These are phyloP conservation scores for Diaperis boleti DNA, from an alignment of 2,888 invertebrate species.

Conservation along the genomic window DNA sequence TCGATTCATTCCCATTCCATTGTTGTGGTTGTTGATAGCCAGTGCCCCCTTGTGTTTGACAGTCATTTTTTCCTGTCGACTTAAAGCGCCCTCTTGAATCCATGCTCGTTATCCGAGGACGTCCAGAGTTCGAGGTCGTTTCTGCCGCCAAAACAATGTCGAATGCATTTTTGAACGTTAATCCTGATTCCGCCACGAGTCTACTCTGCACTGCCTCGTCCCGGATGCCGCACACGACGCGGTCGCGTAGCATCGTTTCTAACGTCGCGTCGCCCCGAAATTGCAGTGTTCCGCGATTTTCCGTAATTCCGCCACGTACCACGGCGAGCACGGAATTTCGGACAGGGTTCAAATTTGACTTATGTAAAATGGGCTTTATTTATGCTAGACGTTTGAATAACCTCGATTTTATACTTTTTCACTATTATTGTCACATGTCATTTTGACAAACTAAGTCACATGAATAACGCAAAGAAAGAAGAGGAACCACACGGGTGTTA, in stretches of 20 bases:
- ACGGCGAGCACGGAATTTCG: too few relatives aligned
- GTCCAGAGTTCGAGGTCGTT: background rate
- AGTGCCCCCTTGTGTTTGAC: background rate
- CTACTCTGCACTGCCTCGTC: constrained; percentile 34
- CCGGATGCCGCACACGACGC: constrained; percentile 38
- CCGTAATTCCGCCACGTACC: constrained; percentile 52
- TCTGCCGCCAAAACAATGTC: background rate
- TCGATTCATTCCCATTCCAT: too few relatives aligned
- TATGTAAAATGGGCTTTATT: too few relatives aligned
- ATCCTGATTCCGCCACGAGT: constrained; percentile 35
- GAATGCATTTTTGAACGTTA: constrained; percentile 53
- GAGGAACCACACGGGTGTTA: too few relatives aligned
- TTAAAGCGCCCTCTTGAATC: background rate
- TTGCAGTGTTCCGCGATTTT: constrained; percentile 47
- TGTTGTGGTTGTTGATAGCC: background rate
- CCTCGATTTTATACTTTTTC: too few relatives aligned
- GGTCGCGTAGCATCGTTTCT: constrained; percentile 34
- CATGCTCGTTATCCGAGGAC: background rate
- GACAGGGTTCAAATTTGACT: too few relatives aligned
- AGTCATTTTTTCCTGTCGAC: background rate
- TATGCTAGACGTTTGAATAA: too few relatives aligned
- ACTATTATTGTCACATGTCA: too few relatives aligned
- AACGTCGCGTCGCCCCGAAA: constrained; percentile 22
- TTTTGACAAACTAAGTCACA: too few relatives aligned
- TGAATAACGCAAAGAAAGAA: too few relatives aligned